Base-by-base conservation (phyloP, 2,113 vertebrate genomes). In the Phycodurus eques region DNA sequence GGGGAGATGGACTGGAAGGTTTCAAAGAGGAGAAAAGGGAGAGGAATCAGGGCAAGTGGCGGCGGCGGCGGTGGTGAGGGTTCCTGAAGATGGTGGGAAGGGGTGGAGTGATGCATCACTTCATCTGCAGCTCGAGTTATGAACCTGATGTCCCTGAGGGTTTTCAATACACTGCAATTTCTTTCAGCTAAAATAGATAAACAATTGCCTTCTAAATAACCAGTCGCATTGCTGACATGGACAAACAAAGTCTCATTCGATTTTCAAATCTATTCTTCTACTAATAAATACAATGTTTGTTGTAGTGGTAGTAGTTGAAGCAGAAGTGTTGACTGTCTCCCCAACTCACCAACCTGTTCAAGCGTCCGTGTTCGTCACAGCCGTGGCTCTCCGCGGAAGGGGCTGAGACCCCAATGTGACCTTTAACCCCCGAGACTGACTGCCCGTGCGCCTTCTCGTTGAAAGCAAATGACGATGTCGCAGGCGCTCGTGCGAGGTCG, bases 21-120 rank as follows among this genome's bases (percentile, higher is more conserved):
- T 78, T 71, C 68, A 75, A 73, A 71, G 57, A 63, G 73, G 43
- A 56, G 66, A 61, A 72, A 78, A 77, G 71, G 31, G 60, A 74
- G 70, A 72, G 72, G 79, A 82, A 76, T 17, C 64, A 70, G 75
- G 72, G 64, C 56, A 74, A 33, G 62, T 39, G 27, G 65, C n/a
- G 59, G 61, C 17, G 59, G 61, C 17, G 42, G 72, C 27, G 71
- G 22, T 20, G 44, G 53, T 53, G 9, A 53, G 57, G 27, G 27
- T 27, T 39, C 35, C 3, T 39, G 65, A 73, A 64, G 69, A 42
- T 42, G 60, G 54, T 31, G 63, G 62, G 70, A 63, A 59, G 68
- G 46, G 70, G 31, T 8, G 59, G 15, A 61, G 31, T 19, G 31
- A 35, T 61, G 31, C 13, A 61, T 35, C 59, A 35, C 59, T 61